Evolutionary conservation across 2,888 invertebrate genomes (phyloP).

Genomic region (Desoria tigrina): DNA sequence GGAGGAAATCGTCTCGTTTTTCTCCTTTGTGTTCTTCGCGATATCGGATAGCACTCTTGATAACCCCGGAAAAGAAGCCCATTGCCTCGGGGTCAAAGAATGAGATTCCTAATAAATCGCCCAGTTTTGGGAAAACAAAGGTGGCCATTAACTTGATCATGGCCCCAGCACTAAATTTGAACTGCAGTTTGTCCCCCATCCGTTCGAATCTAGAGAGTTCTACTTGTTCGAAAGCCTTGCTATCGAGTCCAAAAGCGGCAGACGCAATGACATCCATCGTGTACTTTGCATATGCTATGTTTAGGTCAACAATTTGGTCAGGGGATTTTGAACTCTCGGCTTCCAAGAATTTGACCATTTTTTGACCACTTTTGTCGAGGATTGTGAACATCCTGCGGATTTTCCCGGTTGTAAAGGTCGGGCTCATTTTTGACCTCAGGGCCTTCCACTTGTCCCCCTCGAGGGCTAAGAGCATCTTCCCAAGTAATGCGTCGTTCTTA

Average conservation of each 20-base stretch:
- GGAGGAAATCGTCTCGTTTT: constrained; percentile 37
- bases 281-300: constrained; percentile 66
- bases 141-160: constrained; percentile 56
- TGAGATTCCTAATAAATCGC: constrained; percentile 55
- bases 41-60: too few species aligned
- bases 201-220: constrained; percentile 60
- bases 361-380: constrained; percentile 63
- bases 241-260: constrained; percentile 66
- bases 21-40: constrained; percentile 60
- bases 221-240: constrained; percentile 60
- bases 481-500: background rate
- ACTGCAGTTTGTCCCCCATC: constrained; percentile 57
- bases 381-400: constrained; percentile 67
- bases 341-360: constrained; percentile 60
- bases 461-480: constrained; percentile 61
- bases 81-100: constrained; percentile 55
- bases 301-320: constrained; percentile 64
- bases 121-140: constrained; percentile 56
- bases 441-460: constrained; percentile 66
- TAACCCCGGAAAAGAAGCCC: constrained; percentile 60
- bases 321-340: constrained; percentile 57
- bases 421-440: constrained; percentile 66
- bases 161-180: constrained; percentile 53
- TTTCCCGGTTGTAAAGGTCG: constrained; percentile 69
- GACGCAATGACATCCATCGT: constrained; percentile 65